Conservation (phyloP, 2,797 vertebrate genomes). For the Notolepis coatsorum region DNA sequence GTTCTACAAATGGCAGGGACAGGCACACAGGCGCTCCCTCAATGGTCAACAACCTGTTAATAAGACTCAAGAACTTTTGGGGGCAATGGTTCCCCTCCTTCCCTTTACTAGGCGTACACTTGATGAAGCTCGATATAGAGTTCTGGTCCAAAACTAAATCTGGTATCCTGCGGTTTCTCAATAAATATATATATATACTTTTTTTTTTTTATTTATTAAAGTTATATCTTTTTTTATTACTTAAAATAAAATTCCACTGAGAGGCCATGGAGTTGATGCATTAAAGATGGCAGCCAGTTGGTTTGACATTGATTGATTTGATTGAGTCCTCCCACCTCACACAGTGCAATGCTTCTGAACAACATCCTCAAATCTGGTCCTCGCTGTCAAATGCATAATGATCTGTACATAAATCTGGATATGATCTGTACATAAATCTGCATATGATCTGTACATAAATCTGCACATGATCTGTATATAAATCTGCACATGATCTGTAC, state of each 20-base stretch:
- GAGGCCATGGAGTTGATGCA: not conserved
- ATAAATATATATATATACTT: not conserved
- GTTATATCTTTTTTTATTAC: no score
- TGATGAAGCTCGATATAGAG: not conserved
- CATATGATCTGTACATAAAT: no score
- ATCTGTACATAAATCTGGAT: no score
- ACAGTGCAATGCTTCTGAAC: not conserved
- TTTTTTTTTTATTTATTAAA: not conserved
- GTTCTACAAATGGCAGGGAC: not conserved
- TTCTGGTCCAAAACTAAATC: not conserved
- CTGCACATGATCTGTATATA: no score
- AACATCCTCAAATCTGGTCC: no score
- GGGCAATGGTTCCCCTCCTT: not conserved
- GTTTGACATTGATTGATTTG: not conserved
- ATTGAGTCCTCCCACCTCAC: not conserved
- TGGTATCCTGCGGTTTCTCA: not conserved
- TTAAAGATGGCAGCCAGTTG: not conserved
- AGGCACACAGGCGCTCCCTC: not conserved
- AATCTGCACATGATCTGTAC: no score
- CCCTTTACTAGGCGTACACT: slow-evolving; percentile 17
- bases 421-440: no score
- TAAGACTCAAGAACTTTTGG: not conserved
- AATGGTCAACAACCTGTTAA: not conserved
- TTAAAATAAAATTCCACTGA: slow-evolving; percentile 1
- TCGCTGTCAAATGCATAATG: no score